A percentile compares a stretch with the other conserved stretches of the same genome.
These are phyloP conservation scores for Pelosia muscerda DNA, from an alignment of 2,888 invertebrate genomes.

Conservation along the genomic window DNA sequence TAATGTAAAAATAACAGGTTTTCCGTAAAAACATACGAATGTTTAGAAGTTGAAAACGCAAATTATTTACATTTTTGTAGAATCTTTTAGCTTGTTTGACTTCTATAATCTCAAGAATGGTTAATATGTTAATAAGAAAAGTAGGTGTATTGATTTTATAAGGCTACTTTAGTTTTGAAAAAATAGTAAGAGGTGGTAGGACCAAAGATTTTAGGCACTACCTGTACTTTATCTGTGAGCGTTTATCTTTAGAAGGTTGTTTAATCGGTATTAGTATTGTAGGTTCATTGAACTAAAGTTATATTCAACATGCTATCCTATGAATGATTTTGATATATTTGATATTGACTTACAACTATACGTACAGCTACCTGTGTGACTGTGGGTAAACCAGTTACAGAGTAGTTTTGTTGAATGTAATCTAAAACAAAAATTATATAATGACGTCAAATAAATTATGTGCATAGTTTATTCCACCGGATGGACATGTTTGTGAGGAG, in stretches of 20 bases:
- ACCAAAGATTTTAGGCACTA: too few relatives aligned
- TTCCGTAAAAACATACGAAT: too few relatives aligned
- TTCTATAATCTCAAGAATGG: too few relatives aligned
- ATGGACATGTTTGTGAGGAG: background rate
- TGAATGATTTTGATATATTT: background rate
- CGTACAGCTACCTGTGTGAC: background rate
- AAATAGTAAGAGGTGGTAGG: too few relatives aligned
- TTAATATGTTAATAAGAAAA: too few relatives aligned
- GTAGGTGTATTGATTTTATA: too few relatives aligned
- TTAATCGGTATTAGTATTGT: background rate
- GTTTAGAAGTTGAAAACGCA: too few relatives aligned
- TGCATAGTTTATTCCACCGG: background rate
- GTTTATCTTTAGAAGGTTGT: background rate
- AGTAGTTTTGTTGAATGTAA: background rate
- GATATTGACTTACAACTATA: background rate
- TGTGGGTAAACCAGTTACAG: background rate
- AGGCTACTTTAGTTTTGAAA: too few relatives aligned
- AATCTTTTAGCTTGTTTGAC: too few relatives aligned
- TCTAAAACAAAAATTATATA: constrained; percentile 4
- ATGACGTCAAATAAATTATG: background rate
- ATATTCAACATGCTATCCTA: background rate
- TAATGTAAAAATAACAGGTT: too few relatives aligned
- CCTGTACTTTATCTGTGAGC: background rate
- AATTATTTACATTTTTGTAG: too few relatives aligned
- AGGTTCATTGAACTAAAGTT: background rate